Evolutionary conservation across 2,797 vertebrate species (phyloP), one percentile per base, ranked within the genome.

Genomic region (Clamator glandarius): DNA sequence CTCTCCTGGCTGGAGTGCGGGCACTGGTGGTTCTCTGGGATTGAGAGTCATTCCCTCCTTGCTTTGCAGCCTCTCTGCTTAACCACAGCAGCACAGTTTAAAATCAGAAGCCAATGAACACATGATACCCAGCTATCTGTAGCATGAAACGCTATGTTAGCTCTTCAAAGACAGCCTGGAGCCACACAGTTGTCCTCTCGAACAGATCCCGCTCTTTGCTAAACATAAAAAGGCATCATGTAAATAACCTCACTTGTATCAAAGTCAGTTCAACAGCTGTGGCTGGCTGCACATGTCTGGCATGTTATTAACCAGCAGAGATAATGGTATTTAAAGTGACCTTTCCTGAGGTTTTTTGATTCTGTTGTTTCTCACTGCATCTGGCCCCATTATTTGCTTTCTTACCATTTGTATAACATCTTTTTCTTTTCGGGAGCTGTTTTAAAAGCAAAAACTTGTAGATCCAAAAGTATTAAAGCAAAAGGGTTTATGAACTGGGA

Each of bases 121-220:
- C 46, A 44, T 16, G 81, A 89, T 87, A 77, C 26, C 46, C 50
- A 50, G 57, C 35, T 84, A 48, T 93, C 93, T 82, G 15, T 61
- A 58, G 74, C 77, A 70, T 82, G 70, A 76, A 55, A 61, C 9
- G 12, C 12, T 63, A 19, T 25, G 57, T 77, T 85, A 72, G 31
- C 2, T 16, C 87, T 91, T 76, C 81, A 87, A 59, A 93, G 83
- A 61, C 83, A 91, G 80, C 62, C 74, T 61, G 62, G 79, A 92
- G 80, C 55, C 61, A 84, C 12, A 5, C 0, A n/a, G 46, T 66
- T 88, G 57, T 87, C 64, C 50, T 83, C 91, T 87, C 6, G 1
- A 87, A 74, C 44, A 83, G 84, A 73, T 67, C 36, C 35, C 74
- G 55, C 57, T 62, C 73, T 80, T 67, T 66, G 39, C 76, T 93